Evolutionary conservation across 2,113 vertebrate genomes (phyloP), one percentile per base, ranked within the genome.

Genomic region (Nyctibius bracteatus): DNA sequence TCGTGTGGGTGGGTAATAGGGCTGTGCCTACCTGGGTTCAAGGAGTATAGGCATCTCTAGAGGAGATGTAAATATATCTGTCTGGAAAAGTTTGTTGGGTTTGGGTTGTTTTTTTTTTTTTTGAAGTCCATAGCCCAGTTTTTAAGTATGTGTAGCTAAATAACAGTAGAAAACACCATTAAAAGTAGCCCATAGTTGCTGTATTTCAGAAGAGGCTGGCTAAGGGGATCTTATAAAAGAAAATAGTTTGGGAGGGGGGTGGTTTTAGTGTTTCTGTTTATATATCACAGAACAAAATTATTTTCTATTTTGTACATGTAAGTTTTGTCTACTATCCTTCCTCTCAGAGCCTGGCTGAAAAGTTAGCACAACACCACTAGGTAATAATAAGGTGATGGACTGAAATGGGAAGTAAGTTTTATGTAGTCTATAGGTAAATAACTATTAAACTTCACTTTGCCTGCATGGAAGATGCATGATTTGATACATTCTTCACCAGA

Each of bases 381-480:
- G 5, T 70, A 39, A 33, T 43, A 73, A 33, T 5, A 27, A 30
- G 0, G 0, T 52, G 62, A 22, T 43, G 8, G 12, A 33, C 35
- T 57, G 65, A 81, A 72, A 57, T 39, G 52, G 30, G 39, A 71
- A 75, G 6, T 46, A 30, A 58, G 35, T 39, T 81, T 47, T 63
- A 55, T 22, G 39, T 41, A n/a, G 16, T 46, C 58, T 49, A n/a
- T n/a, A 35, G 35, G 8, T 51, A 81, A 86, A 49, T 28, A 65
- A 21, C 54, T 80, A 18, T 72, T 86, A 59, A 43, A 59, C 31
- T 86, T 30, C 21, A 27, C 13, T 73, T 68, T 57, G 21, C 47
- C 30, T 52, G 4, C 15, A 5, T 83, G 49, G 71, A 75, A 75
- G 18, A 30, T 35, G 39, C 44, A 55, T 39, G 51, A 27, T 66